Evolutionary conservation across 2,113 vertebrate species (phyloP).

Genomic region (Synchiropus splendidus): DNA sequence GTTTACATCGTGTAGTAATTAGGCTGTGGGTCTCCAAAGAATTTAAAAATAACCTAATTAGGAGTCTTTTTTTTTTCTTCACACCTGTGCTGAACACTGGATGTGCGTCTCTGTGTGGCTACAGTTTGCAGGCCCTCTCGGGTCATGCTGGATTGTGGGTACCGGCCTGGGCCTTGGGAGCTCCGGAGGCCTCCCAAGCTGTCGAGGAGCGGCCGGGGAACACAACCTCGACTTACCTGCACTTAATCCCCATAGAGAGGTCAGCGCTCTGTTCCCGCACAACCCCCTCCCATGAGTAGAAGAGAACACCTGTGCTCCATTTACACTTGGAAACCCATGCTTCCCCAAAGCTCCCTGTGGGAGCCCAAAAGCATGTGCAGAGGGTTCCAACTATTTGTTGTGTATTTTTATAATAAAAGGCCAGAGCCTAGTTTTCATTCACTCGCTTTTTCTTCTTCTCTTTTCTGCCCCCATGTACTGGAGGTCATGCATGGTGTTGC

Average conservation of each 20-base stretch:
- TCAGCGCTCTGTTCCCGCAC: constrained; percentile 34
- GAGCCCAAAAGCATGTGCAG: constrained; percentile 22
- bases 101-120: constrained; percentile 12
- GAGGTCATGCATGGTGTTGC: no score
- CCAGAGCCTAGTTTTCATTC: no score
- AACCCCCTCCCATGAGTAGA: constrained; percentile 25
- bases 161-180: constrained; percentile 9
- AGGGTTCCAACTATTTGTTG: constrained; percentile 17
- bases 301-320: constrained; percentile 52
- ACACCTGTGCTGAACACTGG: constrained; percentile 41
- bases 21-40: constrained; percentile 42
- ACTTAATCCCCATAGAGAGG: constrained; percentile 50
- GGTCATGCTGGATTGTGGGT: no score
- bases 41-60: constrained; percentile 63
- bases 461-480: no score
- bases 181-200: constrained; percentile 28
- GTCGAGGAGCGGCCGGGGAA: constrained; percentile 16
- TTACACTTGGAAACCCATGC: no score
- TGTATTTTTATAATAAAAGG: no score
- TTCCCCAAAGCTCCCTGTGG: constrained; percentile 35
- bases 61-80: constrained; percentile 52
- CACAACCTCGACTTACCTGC: constrained; percentile 41
- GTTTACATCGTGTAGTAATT: constrained; percentile 61
- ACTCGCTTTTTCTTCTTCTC: no score
- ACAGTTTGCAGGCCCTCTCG: no score